These are phyloP conservation scores for Acrobasis suavella DNA, from an alignment of 2,888 invertebrate genomes.

Conservation along the genomic window DNA sequence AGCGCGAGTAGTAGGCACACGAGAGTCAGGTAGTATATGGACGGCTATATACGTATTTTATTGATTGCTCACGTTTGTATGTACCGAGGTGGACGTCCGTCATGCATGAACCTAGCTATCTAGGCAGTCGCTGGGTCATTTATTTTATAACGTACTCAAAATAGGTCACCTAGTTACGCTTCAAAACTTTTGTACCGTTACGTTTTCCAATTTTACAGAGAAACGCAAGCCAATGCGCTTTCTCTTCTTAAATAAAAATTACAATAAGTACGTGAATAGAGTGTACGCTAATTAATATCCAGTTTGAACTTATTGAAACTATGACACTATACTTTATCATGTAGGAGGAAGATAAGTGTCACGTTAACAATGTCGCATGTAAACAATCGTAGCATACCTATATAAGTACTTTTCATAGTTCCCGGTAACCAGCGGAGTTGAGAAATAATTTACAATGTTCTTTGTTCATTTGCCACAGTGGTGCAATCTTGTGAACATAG, in stretches of 20 bases:
- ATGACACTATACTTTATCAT: neutral
- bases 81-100: constrained; percentile 47
- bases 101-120: constrained; percentile 43
- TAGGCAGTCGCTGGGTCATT: constrained; percentile 39
- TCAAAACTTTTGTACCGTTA: neutral
- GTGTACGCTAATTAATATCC: neutral
- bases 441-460: constrained; percentile 3
- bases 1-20: constrained; percentile 28
- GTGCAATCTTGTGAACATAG: neutral
- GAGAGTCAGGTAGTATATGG: constrained; percentile 35
- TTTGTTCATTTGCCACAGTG: neutral
- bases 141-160: constrained; percentile 43
- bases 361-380: neutral
- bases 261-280: neutral
- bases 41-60: constrained; percentile 50
- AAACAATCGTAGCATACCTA: neutral
- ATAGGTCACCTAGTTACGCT: constrained; percentile 21
- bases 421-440: neutral
- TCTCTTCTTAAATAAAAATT: neutral
- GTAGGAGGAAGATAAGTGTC: neutral
- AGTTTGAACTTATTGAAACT: neutral
- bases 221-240: neutral
- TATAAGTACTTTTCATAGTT: neutral
- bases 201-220: constrained; percentile 2
- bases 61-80: constrained; percentile 53